Evolutionary conservation across 1,140 invertebrate genomes (phyloP).

Genomic region (Drosophila pectinifera): DNA sequence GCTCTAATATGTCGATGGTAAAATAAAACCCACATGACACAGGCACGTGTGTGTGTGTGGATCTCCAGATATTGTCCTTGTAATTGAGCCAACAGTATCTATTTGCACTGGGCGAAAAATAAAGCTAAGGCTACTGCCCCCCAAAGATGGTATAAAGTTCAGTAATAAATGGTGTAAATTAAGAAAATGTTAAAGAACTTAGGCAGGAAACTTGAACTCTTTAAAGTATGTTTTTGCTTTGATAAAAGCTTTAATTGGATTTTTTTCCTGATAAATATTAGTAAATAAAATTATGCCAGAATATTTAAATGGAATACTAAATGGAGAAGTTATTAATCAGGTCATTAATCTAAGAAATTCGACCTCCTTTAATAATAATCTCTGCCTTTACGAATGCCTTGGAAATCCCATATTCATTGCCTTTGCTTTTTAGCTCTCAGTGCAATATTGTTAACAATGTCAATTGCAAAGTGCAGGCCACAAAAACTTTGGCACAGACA

Average conservation of each 20-base stretch:
- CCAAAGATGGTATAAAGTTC: not conserved
- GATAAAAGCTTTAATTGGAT: too few species aligned
- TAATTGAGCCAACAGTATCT: conserved; percentile 65
- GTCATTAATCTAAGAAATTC: too few species aligned
- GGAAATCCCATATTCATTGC: not conserved
- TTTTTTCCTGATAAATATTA: too few species aligned
- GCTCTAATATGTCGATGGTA: conserved; percentile 70
- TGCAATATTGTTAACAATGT: conserved; percentile 33
- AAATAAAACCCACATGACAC: conserved; percentile 64
- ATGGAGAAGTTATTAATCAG: too few species aligned
- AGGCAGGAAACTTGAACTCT: too few species aligned
- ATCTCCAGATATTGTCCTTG: conserved; percentile 34
- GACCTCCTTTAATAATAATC: too few species aligned
- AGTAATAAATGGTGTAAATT: too few species aligned
- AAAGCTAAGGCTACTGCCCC: not conserved
- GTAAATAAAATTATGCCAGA: too few species aligned
- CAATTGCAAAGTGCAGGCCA: conserved; percentile 63
- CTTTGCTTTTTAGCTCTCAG: not conserved
- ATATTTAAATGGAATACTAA: too few species aligned
- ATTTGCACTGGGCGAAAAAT: conserved; percentile 22
- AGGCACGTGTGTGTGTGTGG: conserved; percentile 55
- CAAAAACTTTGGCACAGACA: conserved; percentile 8
- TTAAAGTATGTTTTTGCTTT: too few species aligned
- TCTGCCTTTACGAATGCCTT: not conserved
- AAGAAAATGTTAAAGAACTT: too few species aligned